Evolutionary conservation across 2,888 invertebrate genomes (phyloP), one percentile per base, ranked within the genome.

Genomic region (Philereme transversata): DNA sequence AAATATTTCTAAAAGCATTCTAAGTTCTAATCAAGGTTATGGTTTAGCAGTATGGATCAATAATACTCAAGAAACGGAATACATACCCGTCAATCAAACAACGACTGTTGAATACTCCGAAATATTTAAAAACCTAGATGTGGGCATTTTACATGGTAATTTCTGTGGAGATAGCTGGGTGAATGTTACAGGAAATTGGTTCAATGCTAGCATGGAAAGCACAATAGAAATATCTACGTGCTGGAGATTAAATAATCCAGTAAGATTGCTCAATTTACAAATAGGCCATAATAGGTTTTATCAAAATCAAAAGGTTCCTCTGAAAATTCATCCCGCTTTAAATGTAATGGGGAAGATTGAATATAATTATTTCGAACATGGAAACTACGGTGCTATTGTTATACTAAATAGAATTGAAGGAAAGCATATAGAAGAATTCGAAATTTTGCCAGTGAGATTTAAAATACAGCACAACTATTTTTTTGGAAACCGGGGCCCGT

Each of bases 31-130:
- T 85, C 94, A 94, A 67, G 97, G 98, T 6, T 96, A 97, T 75
- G 99, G 99, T 3, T 84, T 98, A 33, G 96, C 98, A 0, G 94
- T 98, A 6, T 98, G 98, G 97, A 87, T 98, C 58, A 99, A 99
- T 81, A 95, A 97, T 74, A 97, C 97, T 9, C 86, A 92, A 68
- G 94, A 95, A 74, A 95, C 96, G 0, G 97, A 97, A 82, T 97
- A 96, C 71, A 86, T 97, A 47, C 94, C 95, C 4, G 93, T 97
- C 44, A 97, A 97, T 81, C 98, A 98, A 85, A 97, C 97, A 0
- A 97, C 96, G 0, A 95, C 96, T 0, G 93, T 99, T 9, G 96
- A 98, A 76, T 97, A 97, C 83, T 97, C 97, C 0, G 95, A 96
- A 80, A 95, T 99, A 75, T 95, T 96, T 69, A 95, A 96, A 67